Percentiles rank a stretch among this genome's conserved stretches.
Evolutionary conservation across 2,888 invertebrate species (phyloP).

Genomic region (Geophilus truncorum): DNA sequence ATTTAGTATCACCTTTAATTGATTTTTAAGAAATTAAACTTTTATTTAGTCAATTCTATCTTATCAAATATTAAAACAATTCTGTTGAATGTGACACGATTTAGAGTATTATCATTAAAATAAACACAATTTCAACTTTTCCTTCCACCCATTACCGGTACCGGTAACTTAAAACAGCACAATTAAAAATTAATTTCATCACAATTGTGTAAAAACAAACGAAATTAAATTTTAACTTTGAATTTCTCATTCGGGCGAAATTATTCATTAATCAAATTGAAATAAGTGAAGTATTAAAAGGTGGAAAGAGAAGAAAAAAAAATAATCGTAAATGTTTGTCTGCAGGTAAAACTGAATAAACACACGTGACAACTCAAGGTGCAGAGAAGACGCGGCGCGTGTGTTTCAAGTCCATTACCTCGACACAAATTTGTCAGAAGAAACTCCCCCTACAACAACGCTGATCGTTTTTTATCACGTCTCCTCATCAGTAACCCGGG

Average conservation of each 20-base stretch:
- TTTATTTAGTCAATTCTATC: too few species aligned
- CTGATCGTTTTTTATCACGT: neutral
- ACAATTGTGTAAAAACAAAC: neutral
- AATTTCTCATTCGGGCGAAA: neutral
- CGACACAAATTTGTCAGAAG: constrained; percentile 16
- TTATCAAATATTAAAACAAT: too few species aligned
- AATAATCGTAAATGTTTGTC: neutral
- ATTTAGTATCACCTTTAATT: too few species aligned
- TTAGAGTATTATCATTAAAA: too few species aligned
- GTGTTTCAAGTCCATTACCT: constrained; percentile 16
- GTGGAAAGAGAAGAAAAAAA: neutral
- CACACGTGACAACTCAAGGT: constrained; percentile 20
- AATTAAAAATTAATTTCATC: neutral
- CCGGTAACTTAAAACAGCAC: neutral
- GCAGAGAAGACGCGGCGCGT: constrained; percentile 8
- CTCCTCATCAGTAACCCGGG: neutral
- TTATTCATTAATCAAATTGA: neutral
- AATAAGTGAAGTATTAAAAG: neutral
- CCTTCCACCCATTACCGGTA: too few species aligned
- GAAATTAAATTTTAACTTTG: neutral
- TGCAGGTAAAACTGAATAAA: constrained; percentile 12
- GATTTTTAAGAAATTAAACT: too few species aligned
- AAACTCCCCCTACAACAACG: neutral
- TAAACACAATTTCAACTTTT: constrained; percentile 1
- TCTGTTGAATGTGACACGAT: too few species aligned